Conservation (phyloP, 2,888 invertebrate species). For the Nomada fabriciana region DNA sequence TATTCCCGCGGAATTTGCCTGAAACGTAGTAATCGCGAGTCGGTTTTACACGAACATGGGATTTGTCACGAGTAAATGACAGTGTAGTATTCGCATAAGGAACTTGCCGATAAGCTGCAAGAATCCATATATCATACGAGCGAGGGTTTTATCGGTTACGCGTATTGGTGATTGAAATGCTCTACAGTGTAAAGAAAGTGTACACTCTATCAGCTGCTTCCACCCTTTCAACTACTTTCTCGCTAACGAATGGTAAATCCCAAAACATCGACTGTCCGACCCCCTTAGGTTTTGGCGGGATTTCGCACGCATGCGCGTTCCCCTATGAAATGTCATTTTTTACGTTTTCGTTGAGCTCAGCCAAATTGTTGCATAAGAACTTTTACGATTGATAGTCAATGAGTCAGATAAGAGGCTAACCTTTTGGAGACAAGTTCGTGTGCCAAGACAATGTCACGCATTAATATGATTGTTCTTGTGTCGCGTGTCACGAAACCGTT, state of each 20-base stretch:
- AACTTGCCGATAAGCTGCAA: constrained; percentile 41
- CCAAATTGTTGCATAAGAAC: constrained; percentile 65
- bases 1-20: constrained; percentile 66
- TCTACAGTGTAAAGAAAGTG: constrained; percentile 36
- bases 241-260: constrained; percentile 59
- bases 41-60: constrained; percentile 43
- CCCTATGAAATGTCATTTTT: constrained; percentile 70
- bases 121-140: constrained; percentile 44
- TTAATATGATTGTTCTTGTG: background rate
- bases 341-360: constrained; percentile 9
- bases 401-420: constrained; percentile 39
- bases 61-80: constrained; percentile 49
- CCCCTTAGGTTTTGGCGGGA: constrained; percentile 80
- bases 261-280: constrained; percentile 58
- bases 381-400: constrained; percentile 23
- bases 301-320: constrained; percentile 79
- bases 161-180: constrained; percentile 26
- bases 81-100: constrained; percentile 36
- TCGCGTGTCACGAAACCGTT: background rate
- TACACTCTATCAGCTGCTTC: background rate
- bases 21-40: constrained; percentile 56
- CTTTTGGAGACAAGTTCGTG: constrained; percentile 4
- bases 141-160: constrained; percentile 40
- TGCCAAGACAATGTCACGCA: constrained; percentile 9
- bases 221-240: constrained; percentile 13